These are phyloP conservation scores for Furnarius figulus DNA, from an alignment of 2,113 vertebrate species.

Conservation along the genomic window DNA sequence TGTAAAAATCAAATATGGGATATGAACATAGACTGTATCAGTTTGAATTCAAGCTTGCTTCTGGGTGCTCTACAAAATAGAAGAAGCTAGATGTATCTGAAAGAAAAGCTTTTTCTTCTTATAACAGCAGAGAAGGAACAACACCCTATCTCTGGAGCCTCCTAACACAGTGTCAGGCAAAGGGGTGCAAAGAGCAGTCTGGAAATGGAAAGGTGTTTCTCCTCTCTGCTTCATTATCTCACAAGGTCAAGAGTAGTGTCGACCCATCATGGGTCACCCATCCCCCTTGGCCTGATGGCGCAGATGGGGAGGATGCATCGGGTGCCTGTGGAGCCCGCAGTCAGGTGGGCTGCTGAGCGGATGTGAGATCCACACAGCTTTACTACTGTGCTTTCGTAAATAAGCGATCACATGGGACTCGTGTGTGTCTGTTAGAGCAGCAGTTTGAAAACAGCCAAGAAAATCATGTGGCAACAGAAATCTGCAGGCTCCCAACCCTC, in stretches of 20 bases:
- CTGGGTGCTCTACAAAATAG: neutral
- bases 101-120: neutral
- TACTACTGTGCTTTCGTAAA: conserved; percentile 60
- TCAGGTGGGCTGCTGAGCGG: conserved; percentile 36
- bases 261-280: neutral
- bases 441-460: conserved; percentile 62
- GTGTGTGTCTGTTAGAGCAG: neutral
- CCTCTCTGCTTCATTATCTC: neutral
- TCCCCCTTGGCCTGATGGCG: neutral
- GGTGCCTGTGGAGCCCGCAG: neutral
- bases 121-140: neutral
- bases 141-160: neutral
- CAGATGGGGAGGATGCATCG: neutral
- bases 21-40: neutral
- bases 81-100: neutral
- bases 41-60: neutral
- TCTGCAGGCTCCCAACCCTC: neutral
- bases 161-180: neutral
- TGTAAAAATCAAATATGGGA: neutral
- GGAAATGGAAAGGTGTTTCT: neutral
- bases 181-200: neutral
- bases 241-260: neutral
- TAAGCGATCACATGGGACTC: conserved; percentile 67
- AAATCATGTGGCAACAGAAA: conserved; percentile 71
- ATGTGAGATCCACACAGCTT: neutral